These are phyloP conservation scores for Chromobotia macracanthus DNA, from an alignment of 2,797 vertebrate genomes.

Conservation along the genomic window DNA sequence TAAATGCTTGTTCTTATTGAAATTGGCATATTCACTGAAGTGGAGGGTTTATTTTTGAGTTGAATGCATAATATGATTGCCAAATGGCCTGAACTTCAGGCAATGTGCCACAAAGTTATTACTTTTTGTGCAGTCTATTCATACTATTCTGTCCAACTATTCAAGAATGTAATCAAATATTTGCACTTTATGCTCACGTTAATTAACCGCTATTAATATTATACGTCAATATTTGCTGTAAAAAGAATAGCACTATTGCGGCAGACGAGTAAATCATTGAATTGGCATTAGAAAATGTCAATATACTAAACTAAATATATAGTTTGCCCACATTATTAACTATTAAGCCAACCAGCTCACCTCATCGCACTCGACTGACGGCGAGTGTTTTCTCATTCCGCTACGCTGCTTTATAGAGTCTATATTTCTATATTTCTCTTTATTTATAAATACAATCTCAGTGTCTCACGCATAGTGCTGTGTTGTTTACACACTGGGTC, in stretches of 20 bases:
- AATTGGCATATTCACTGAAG: conserved; percentile 9
- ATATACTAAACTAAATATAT: background rate
- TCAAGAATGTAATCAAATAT: background rate
- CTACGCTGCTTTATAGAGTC: too few species aligned
- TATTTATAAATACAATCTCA: too few species aligned
- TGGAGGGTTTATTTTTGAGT: background rate
- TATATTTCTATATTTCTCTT: too few species aligned
- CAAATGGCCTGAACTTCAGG: background rate
- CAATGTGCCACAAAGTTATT: background rate
- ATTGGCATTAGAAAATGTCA: background rate
- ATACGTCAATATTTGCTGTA: background rate
- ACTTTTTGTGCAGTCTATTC: background rate
- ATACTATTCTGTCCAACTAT: background rate
- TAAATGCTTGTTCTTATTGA: background rate
- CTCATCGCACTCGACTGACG: background rate
- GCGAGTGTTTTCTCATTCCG: background rate
- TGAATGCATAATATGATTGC: background rate
- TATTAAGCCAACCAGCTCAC: background rate
- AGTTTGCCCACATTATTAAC: background rate
- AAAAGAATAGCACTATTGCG: background rate
- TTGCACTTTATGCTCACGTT: background rate
- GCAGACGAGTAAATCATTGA: background rate
- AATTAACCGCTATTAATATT: background rate
- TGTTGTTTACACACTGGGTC: too few species aligned
- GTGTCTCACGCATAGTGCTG: too few species aligned